Evolutionary conservation across 2,888 invertebrate genomes (phyloP), one percentile per base, ranked within the genome.

Genomic region (Ectobius pallidus): DNA sequence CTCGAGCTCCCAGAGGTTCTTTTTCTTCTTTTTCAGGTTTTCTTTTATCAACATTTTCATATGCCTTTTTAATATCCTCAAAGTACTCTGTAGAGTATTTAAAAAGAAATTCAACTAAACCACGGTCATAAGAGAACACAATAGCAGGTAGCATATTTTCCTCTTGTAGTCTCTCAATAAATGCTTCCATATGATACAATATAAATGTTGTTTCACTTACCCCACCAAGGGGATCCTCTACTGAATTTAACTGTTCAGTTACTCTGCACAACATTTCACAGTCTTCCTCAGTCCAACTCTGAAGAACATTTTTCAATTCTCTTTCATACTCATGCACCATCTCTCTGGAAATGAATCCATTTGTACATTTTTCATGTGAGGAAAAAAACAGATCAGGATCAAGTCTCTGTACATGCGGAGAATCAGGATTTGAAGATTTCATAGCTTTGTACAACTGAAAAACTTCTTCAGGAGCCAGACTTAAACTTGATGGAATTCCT

Each of bases 91-190:
- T 68, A 1, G 58, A n/a, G 16, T 32, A 3, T 49, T 46, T 16
- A 71, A 49, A 52, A 16, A 76, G 46, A 6, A 16, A 3, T 42
- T 74, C 69, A 39, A 77, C 70, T 25, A 76, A 65, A 0, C n/a
- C n/a, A 25, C 78, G 73, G 61, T 75, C 73, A 49, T 77, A 77
- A 1, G 75, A 73, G 72, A 78, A 78, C 16, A 77, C 71, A 58
- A 78, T 74, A 6, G 76, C 75, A 27, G 78, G 78, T 55, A 78
- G 69, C 75, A 78, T 75, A 42, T 77, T 75, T 39, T 70, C 62
- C 52, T 75, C 42, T 32, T 75, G 69, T 55, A 78, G 65, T 49
- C n/a, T 44, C 16, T 52, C 3, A 63, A 72, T 52, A 42, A 65
- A 73, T 65, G 34, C 30, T n/a, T 55, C 72, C 32, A 55, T 74